phyloP scores from a whole-genome alignment of 2,888 invertebrate genomes.

The Hecatera dysodea region DNA sequence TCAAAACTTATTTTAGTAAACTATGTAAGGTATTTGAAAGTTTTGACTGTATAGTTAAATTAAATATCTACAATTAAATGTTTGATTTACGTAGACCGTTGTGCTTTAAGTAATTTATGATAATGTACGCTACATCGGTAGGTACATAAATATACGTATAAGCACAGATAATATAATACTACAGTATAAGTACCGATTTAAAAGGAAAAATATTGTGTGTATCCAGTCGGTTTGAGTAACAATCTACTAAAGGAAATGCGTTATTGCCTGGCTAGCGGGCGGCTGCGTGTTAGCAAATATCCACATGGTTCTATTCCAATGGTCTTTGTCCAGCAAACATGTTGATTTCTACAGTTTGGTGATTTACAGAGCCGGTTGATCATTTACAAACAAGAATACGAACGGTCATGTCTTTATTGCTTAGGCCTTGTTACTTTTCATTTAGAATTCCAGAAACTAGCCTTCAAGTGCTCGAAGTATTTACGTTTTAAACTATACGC shows the following conservation, averaged over 20 bases:
- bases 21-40: not conserved
- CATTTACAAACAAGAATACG: conserved; percentile 32
- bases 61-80: not conserved
- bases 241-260: conserved; percentile 32
- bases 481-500: conserved; percentile 13
- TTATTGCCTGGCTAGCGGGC: conserved; percentile 14
- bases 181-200: not conserved
- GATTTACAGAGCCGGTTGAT: conserved; percentile 14
- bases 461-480: not conserved
- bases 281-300: not conserved
- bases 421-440: conserved; percentile 19
- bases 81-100: conserved; percentile 9
- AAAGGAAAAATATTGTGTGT: conserved; percentile 29
- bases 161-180: no score
- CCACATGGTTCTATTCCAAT: not conserved
- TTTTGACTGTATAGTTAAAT: not conserved
- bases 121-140: conserved; percentile 1
- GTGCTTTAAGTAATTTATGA: conserved; percentile 10
- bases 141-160: no score
- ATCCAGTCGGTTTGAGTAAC: conserved; percentile 16
- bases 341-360: conserved; percentile 2
- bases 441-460: conserved; percentile 25
- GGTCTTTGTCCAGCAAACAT: conserved; percentile 11
- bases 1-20: not conserved
- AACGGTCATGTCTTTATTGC: conserved; percentile 6